These are phyloP conservation scores for Panzeria rudis DNA, from an alignment of 2,888 invertebrate species.

Conservation along the genomic window DNA sequence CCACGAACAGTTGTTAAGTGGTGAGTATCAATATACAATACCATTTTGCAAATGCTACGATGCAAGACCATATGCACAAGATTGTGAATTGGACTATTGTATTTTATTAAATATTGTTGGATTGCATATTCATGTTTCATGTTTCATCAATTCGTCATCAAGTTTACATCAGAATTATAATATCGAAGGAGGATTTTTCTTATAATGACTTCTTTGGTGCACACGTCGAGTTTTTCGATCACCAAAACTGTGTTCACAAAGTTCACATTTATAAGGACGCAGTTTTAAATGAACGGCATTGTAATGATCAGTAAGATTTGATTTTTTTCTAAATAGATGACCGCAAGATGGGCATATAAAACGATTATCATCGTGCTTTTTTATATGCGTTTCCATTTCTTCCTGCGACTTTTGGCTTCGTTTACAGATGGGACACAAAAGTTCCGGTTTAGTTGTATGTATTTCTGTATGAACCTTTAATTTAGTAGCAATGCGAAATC, in stretches of 20 bases:
- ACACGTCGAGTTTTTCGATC: conserved; percentile 59
- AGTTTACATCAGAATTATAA: neutral
- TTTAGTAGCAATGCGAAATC: conserved; percentile 59
- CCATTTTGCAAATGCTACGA: no score
- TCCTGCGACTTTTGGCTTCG: conserved; percentile 52
- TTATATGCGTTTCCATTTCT: conserved; percentile 59
- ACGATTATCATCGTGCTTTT: conserved; percentile 59
- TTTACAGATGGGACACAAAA: conserved; percentile 68
- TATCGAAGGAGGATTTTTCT: neutral
- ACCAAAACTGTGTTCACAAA: conserved; percentile 65
- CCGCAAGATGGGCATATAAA: conserved; percentile 66
- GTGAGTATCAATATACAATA: no score
- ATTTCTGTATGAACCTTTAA: conserved; percentile 66
- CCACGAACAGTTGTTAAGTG: no score
- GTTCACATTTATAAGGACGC: conserved; percentile 62
- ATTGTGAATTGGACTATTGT: no score
- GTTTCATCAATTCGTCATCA: neutral
- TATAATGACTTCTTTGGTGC: conserved; percentile 53
- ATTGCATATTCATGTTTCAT: neutral
- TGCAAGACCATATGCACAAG: no score
- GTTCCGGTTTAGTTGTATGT: conserved; percentile 62
- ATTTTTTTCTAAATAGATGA: conserved; percentile 60
- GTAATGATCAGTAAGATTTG: conserved; percentile 64
- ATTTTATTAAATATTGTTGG: neutral
- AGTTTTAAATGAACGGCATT: conserved; percentile 64